These are phyloP conservation scores for Chydorus sphaericus DNA, from an alignment of 2,888 invertebrate species.

Conservation along the genomic window DNA sequence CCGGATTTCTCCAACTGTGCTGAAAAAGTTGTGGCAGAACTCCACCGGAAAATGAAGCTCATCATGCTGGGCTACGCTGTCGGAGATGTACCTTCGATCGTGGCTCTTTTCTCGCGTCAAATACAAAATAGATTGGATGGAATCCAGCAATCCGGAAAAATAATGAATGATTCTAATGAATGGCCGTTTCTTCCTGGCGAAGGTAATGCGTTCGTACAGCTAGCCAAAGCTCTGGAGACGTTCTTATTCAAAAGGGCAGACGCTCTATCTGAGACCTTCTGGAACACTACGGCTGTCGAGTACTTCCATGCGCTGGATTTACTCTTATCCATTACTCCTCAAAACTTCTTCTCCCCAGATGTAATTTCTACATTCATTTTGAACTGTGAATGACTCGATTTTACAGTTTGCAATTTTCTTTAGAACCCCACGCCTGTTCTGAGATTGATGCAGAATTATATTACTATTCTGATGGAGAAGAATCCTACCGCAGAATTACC, in stretches of 20 bases:
- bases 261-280: background rate
- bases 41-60: background rate
- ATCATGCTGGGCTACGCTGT: background rate
- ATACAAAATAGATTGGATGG: background rate
- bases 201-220: background rate
- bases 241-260: background rate
- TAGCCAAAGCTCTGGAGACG: background rate
- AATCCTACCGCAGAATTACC: no score
- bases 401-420: background rate
- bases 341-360: background rate
- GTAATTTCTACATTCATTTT: background rate
- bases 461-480: background rate
- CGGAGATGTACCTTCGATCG: background rate
- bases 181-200: background rate
- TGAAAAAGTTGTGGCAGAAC: background rate
- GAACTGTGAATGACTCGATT: background rate
- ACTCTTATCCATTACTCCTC: background rate
- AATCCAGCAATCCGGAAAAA: background rate
- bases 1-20: slow-evolving; percentile 63
- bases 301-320: slow-evolving; percentile 2
- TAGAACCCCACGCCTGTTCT: background rate
- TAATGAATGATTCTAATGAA: background rate
- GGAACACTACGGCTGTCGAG: background rate
- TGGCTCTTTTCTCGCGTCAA: background rate
- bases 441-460: background rate